These are phyloP conservation scores for Labroides dimidiatus DNA, from an alignment of 2,797 vertebrate genomes.

Conservation along the genomic window DNA sequence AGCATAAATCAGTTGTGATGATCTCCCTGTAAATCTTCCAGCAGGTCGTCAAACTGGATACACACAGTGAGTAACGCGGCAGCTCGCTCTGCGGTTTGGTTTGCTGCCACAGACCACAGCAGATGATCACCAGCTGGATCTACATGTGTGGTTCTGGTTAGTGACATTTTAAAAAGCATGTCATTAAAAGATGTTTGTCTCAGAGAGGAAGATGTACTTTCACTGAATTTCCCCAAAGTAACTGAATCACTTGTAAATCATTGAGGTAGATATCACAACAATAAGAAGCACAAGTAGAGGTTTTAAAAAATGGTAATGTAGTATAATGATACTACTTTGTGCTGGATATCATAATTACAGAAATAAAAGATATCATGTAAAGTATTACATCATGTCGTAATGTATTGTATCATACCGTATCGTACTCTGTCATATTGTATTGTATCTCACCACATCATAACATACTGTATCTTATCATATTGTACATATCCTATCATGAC, in stretches of 20 bases:
- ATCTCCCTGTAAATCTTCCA: neutral
- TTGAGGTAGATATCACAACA: neutral
- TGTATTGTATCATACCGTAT: neutral
- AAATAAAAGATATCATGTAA: too few relatives aligned
- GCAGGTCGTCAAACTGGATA: neutral
- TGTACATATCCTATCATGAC: too few relatives aligned
- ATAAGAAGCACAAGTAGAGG: neutral
- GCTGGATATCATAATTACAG: too few relatives aligned
- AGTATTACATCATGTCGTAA: too few relatives aligned
- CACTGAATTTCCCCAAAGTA: too few relatives aligned
- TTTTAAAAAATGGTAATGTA: neutral
- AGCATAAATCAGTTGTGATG: slow-evolving; percentile 13
- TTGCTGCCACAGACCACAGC: slow-evolving; percentile 14
- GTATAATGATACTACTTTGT: too few relatives aligned
- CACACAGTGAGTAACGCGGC: neutral
- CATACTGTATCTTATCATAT: too few relatives aligned
- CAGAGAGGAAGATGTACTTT: too few relatives aligned
- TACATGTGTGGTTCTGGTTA: neutral
- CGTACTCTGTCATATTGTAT: too few relatives aligned
- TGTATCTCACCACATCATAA: too few relatives aligned
- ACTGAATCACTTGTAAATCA: neutral
- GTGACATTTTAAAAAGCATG: neutral
- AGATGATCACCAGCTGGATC: slow-evolving; percentile 28
- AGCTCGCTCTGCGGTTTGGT: slow-evolving; percentile 29
- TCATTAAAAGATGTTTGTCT: neutral